Base-by-base conservation (phyloP, 2,888 invertebrate genomes). In the Coleophora flavipennella region DNA sequence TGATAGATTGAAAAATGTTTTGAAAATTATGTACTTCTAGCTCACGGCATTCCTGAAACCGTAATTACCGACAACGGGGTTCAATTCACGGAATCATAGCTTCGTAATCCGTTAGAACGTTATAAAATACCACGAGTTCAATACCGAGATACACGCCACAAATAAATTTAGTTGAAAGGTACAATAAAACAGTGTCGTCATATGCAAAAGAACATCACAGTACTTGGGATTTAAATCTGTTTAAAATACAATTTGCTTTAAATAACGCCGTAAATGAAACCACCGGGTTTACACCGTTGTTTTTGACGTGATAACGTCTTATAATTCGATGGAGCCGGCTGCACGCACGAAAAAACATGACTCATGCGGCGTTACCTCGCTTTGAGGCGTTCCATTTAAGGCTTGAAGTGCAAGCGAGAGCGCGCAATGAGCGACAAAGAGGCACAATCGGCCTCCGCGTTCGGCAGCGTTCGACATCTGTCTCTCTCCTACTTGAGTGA, bases 41-140 rank as follows among this genome's bases (percentile, higher is more conserved):
- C 37, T 3, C 44, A 48, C 31, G 46, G 48, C 10, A 35, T 46
- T n/a, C 48, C 48, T 1, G 28, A 40, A 26, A 46, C 48, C 1
- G 27, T 48, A 8, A 25, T 45, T 13, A 26, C 33, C 10, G 46
- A 45, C 27, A 46, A 43, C 12, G 43, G 41, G 8, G 31, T 12
- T 3, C 46, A 46, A 33, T 41, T 45, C 27, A 37, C 29, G n/a
- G 36, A 40, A 13, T 33, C 34, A 9, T 20, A 28, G 25, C 31
- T 45, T 10, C 33, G 35, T 8, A n/a, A 29, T 1, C 36, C 42
- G 20, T 28, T 38, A 13, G 13, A 31, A 8, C 8, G 9, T 11
- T 46, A 43, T 33, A 44, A 40, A 1, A 33, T 44, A 8, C 46
- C 44, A 12, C 32, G 34, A 2, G 10, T 43, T 10, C 38, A 38